Evolutionary conservation across 1,140 invertebrate species (phyloP).

Genomic region (Leptestheria dahalacensis): DNA sequence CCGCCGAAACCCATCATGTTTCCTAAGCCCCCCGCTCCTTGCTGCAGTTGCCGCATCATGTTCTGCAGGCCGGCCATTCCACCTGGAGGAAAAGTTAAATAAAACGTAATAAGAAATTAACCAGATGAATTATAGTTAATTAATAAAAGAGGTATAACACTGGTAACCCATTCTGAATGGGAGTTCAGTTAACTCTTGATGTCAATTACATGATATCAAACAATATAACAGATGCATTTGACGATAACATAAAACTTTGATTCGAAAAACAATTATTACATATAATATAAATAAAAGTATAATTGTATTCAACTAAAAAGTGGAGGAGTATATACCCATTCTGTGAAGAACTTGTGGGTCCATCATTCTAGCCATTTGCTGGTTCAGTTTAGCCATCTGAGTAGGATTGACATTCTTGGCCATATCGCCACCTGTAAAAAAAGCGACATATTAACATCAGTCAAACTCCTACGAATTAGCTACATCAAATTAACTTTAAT

Average conservation of each 20-base stretch:
- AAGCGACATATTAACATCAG: too few relatives aligned
- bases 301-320: too few relatives aligned
- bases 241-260: too few relatives aligned
- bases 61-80: slow-evolving; percentile 92
- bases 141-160: background rate
- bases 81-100: slow-evolving; percentile 42
- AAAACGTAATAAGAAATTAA: too few relatives aligned
- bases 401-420: slow-evolving; percentile 95
- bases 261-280: too few relatives aligned
- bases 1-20: slow-evolving; percentile 49
- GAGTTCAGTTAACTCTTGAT: too few relatives aligned
- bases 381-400: slow-evolving; percentile 97
- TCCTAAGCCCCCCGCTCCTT: slow-evolving; percentile 57
- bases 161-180: too few relatives aligned
- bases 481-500: too few relatives aligned
- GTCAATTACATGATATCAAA: too few relatives aligned
- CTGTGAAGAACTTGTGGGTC: slow-evolving; percentile 92
- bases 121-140: background rate
- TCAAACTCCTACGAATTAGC: too few relatives aligned
- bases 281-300: too few relatives aligned
- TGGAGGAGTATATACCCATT: slow-evolving; percentile 58
- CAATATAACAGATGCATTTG: too few relatives aligned
- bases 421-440: slow-evolving; percentile 71
- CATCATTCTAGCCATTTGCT: slow-evolving; percentile 99
- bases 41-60: slow-evolving; percentile 95